Evolutionary conservation across 2,113 vertebrate species (phyloP).

Genomic region (Chaenocephalus aceratus): DNA sequence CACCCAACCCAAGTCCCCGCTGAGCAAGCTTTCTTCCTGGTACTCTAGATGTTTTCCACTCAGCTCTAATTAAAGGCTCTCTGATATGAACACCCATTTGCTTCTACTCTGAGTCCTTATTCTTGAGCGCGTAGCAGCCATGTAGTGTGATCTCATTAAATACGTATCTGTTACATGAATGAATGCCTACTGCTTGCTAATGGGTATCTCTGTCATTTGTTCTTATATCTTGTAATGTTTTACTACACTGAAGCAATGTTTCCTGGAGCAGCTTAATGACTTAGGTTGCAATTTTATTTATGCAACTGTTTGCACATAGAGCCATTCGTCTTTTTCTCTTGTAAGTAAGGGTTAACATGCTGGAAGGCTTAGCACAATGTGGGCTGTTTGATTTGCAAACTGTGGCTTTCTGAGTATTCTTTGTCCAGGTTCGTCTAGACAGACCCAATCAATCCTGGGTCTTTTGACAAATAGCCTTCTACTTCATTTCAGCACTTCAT

Average conservation of each 20-base stretch:
- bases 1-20: slow-evolving; percentile 29
- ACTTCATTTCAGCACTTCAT: slow-evolving; percentile 45
- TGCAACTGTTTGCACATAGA: slow-evolving; percentile 15
- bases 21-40: slow-evolving; percentile 35
- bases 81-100: slow-evolving; percentile 53
- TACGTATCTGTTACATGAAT: slow-evolving; percentile 54
- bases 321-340: not conserved
- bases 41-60: slow-evolving; percentile 40
- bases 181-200: slow-evolving; percentile 47
- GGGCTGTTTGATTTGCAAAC: slow-evolving; percentile 32
- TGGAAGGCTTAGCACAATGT: slow-evolving; percentile 2
- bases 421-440: slow-evolving; percentile 42
- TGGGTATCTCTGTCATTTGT: slow-evolving; percentile 56
- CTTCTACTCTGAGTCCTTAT: slow-evolving; percentile 40
- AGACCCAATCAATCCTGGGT: slow-evolving; percentile 37
- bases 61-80: slow-evolving; percentile 71
- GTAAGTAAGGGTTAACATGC: slow-evolving; percentile 6
- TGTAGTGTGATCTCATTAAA: slow-evolving; percentile 68
- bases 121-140: slow-evolving; percentile 37
- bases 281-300: not conserved
- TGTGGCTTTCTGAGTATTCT: slow-evolving; percentile 13
- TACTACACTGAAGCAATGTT: slow-evolving; percentile 12
- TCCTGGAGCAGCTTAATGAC: not conserved
- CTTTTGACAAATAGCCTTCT: slow-evolving; percentile 21
- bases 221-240: slow-evolving; percentile 23